These are phyloP conservation scores for Morpho helenor DNA, from an alignment of 2,888 invertebrate species.

Conservation along the genomic window DNA sequence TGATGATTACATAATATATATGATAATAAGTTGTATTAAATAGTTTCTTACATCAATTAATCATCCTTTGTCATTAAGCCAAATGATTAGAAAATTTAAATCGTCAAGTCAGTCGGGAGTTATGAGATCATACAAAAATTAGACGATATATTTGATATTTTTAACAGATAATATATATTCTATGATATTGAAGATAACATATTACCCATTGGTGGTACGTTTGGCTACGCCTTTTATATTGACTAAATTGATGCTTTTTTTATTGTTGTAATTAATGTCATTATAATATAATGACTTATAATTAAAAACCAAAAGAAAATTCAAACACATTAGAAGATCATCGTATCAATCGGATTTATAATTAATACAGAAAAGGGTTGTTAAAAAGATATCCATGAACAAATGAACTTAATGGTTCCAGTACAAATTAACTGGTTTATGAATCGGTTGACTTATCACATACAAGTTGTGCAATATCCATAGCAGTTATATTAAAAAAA, in stretches of 20 bases:
- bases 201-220: constrained; percentile 16
- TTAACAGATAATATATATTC: constrained; percentile 16
- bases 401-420: no score
- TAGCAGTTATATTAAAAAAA: no score
- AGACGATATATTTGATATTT: constrained; percentile 21
- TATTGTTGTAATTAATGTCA: constrained; percentile 14
- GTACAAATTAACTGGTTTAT: no score
- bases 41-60: constrained; percentile 29
- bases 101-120: constrained; percentile 48
- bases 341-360: no score
- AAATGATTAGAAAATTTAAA: constrained; percentile 28
- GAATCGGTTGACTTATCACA: no score
- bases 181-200: constrained; percentile 18
- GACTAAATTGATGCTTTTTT: constrained; percentile 32
- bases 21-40: constrained; percentile 33
- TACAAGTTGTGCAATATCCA: no score
- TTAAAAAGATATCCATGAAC: no score
- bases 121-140: constrained; percentile 63
- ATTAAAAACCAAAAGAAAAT: background rate
- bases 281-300: no score
- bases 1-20: constrained; percentile 40
- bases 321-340: background rate
- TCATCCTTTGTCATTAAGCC: constrained; percentile 20
- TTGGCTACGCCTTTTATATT: constrained; percentile 42
- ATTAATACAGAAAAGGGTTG: no score